Evolutionary conservation across 1,140 invertebrate genomes (phyloP), one percentile per base, ranked within the genome.

Genomic region (Euborellia annulipes): DNA sequence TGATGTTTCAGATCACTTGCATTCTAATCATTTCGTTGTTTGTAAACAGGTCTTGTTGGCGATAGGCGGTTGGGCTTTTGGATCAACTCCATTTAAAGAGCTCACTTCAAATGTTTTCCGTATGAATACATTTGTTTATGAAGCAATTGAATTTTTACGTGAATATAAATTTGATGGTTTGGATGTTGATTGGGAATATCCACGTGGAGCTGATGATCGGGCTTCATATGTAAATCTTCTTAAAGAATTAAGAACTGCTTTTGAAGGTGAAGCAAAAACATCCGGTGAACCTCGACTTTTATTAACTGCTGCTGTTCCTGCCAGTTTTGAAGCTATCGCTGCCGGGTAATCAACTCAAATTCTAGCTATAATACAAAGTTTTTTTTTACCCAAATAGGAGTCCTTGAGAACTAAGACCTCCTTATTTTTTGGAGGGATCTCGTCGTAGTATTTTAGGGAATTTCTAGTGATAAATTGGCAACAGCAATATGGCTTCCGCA

Each of bases 161-260:
- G 82, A 88, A 57, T 83, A 86, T 21, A 82, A 88, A 61, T 94
- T 96, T 59, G 91, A 96, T 58, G 92, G 92, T 4, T 64, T 93
- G n/a, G 91, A 96, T 54, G 81, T 97, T 1, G 90, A 95, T 58
- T 97, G 92, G 91, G 90, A 96, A 66, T 94, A 94, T 64, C 90
- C 91, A 2, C 75, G 85, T 58, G 87, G 87, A 14, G 75, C 79
- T 3, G 87, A 91, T 54, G 90, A 95, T 57, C 70, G 80, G 30
- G 68, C 76, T 1, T 77, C 84, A 13, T 90, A 86, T 56, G 77
- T 87, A 0, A 82, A 79, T 58, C 67, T 91, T 1, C 62, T 90
- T 19, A 78, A 82, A 55, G 89, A 94, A 64, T 64, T 93, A 1
- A 71, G 87, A 21, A 63, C 88, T 13, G 87, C 89, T 0, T 92